Evolutionary conservation across 2,888 invertebrate species (phyloP), one percentile per base, ranked within the genome.

Genomic region (Octonoba sinensis): DNA sequence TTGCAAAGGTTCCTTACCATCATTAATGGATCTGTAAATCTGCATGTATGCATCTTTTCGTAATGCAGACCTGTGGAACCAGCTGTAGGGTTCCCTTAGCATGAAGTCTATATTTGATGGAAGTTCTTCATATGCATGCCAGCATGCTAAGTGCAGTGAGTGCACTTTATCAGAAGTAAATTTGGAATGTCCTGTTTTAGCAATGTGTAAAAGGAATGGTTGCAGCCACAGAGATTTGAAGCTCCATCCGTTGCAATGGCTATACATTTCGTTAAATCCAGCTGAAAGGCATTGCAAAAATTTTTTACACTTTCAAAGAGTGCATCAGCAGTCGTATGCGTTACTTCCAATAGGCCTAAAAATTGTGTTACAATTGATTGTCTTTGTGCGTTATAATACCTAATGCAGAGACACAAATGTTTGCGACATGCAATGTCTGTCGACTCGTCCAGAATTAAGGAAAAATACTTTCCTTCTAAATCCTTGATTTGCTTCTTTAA

Each of bases 41-140:
- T 57, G 13, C 20, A 57, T 16, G 57, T 57, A 57, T 8, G 18
- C 20, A 12, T 20, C n/a, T 57, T 20, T 57, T 20, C 57, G n/a
- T 57, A 57, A 57, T 11, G 57, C 20, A 13, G 57, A 57, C 8
- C 57, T 11, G n/a, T 57, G 57, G 57, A 57, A 57, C 57, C 57
- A 57, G n/a, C n/a, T 57, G n/a, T 57, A 57, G 57, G 18, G 12
- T 57, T 57, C 57, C n/a, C 57, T 57, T n/a, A 57, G 11, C 20
- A 57, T 57, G 57, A 13, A 57, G 57, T 57, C 57, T 11, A 57
- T 13, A 18, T 57, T 11, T 12, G 57, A 57, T 18, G 20, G 57
- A 11, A 57, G 12, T n/a, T 11, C 57, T 11, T 57, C 57, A n/a
- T 16, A 57, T 57, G 57, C 57, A 57, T 57, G 57, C 11, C 13